Conservation (phyloP, 1,140 invertebrate species). For the Trachelipus rathkii region DNA sequence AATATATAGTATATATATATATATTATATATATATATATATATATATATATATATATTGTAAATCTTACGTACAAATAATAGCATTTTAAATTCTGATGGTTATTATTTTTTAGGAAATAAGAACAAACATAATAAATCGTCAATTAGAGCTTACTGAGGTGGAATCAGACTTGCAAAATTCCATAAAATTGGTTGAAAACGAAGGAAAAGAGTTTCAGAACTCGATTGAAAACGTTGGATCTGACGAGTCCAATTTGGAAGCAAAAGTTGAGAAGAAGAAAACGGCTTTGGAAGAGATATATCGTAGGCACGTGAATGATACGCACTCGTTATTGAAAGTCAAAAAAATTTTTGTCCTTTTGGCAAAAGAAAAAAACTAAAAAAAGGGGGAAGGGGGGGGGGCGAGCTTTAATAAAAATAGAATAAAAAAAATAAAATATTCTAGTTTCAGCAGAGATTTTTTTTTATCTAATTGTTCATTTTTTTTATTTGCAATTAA, state of each 20-base stretch:
- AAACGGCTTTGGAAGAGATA: constrained; percentile 82
- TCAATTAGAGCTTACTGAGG: constrained; percentile 75
- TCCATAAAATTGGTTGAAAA: constrained; percentile 63
- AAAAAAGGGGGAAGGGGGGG: no score
- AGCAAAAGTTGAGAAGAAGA: constrained; percentile 84
- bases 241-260: constrained; percentile 81
- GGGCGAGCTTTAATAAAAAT: no score
- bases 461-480: no score
- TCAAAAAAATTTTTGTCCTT: no score
- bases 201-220: constrained; percentile 67
- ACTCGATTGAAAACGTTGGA: constrained; percentile 76
- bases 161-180: constrained; percentile 68
- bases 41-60: background rate
- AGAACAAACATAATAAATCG: constrained; percentile 63
- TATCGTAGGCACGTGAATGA: no score
- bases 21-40: constrained; percentile 14
- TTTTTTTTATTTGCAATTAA: no score
- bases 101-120: constrained; percentile 53
- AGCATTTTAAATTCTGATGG: no score
- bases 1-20: constrained; percentile 8
- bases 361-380: no score
- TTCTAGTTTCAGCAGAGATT: no score
- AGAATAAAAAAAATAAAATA: no score
- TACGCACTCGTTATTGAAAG: no score
- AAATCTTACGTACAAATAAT: background rate